Evolutionary conservation across 2,113 vertebrate genomes (phyloP).

Genomic region (Siniperca knerii): DNA sequence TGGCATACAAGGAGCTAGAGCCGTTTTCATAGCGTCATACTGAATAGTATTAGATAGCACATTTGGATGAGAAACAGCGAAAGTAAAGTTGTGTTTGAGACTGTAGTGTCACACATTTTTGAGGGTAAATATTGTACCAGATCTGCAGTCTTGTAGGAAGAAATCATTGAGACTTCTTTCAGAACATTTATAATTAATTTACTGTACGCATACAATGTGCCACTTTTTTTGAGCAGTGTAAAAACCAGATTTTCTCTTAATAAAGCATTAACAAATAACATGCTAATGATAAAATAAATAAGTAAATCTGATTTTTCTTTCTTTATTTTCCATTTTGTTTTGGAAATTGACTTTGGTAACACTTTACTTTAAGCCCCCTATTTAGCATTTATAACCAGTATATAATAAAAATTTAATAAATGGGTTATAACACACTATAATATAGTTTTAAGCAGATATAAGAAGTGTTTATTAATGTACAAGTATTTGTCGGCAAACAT

Average conservation of each 20-base stretch:
- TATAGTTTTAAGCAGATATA: not conserved
- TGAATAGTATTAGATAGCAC: not conserved
- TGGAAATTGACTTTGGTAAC: not conserved
- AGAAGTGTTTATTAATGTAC: not conserved
- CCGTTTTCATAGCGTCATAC: not conserved
- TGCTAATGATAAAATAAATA: not conserved
- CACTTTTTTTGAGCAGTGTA: not conserved
- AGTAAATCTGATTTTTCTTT: not conserved
- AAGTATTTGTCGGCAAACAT: not conserved
- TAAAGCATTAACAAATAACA: not conserved
- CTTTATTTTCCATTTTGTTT: not conserved
- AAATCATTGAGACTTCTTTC: not conserved
- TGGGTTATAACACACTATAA: not conserved
- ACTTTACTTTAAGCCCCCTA: not conserved
- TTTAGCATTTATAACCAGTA: not conserved
- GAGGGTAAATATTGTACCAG: not conserved
- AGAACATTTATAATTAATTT: not conserved
- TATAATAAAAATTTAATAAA: not conserved
- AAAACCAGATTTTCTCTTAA: not conserved
- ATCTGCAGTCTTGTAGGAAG: not conserved
- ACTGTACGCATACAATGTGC: not conserved
- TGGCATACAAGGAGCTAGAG: constrained; percentile 11
- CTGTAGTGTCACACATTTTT: not conserved
- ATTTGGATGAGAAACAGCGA: not conserved
- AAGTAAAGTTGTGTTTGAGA: not conserved